Base-by-base conservation (phyloP, 1,140 invertebrate species). In the Drosophila yakuba region DNA sequence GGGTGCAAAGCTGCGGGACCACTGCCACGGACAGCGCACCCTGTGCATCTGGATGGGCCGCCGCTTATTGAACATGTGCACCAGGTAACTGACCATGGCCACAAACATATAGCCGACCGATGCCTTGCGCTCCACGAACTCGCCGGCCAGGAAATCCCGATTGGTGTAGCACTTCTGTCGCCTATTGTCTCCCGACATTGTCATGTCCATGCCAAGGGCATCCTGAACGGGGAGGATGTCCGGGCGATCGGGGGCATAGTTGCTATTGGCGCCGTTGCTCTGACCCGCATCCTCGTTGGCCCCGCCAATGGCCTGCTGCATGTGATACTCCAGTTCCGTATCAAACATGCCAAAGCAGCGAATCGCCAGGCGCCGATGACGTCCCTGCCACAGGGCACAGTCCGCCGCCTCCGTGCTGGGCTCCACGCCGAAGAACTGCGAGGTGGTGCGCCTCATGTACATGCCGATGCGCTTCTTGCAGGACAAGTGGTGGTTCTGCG, bases 401-500 rank as follows among this genome's bases (percentile, higher is more conserved):
- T 96, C 95, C 6, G 93, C 91, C 1, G 93, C 93, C 86, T 96
- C 95, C 2, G 94, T 94, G 62, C 94, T 94, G 47, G 94, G 94
- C 74, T 96, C 94, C 10, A 96, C 94, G 6, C 96, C 96, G 79
- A 96, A 96, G 91, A 96, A 96, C 43, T 94, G 94, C 0, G 95
- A 94, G 11, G 95, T 95, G 81, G 96, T 95, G 35, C 94, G 93
- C 72, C 94, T 95, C 72, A 96, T 94, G 84, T 95, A 96, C 71
- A 94, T 93, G 20, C 92, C 93, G 0, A 92, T 66, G 12, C 91
- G 90, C 23, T 92, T 91, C 55, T 92, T 92, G 17, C 86, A 90
- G 0, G 91, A 92, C 52, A 86, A 74, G 0, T 81, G 74, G 56
- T 80, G 78, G 14, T 73, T 60, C n/a, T 67, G 74, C 20, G 83